Evolutionary conservation across 2,113 vertebrate species (phyloP), one percentile per base, ranked within the genome.

Genomic region (Copsychus sechellarum): DNA sequence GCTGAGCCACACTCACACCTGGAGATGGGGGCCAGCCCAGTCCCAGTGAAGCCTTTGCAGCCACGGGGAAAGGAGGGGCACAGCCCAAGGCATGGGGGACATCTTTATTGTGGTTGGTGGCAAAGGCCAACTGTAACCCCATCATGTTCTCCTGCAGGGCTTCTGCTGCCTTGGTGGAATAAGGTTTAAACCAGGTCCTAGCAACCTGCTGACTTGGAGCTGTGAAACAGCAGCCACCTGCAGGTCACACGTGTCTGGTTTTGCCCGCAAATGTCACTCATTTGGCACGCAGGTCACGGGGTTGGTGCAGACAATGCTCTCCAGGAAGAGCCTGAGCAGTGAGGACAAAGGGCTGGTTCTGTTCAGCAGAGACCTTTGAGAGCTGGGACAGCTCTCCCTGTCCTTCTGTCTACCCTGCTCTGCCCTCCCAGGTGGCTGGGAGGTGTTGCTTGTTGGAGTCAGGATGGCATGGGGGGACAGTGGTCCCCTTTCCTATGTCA

Each of bases 361-460:
- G 3, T 26, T 70, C 42, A 69, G 54, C 9, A 40, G 36, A 53
- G 48, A 3, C 4, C 33, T 2, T 7, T 5, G 36, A 64, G 47
- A 50, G 42, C 17, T 25, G 29, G 14, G 36, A 42, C 10, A 28
- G 40, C n/a, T 1, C 1, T 65, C 17, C 0, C 1, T 0, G 1
- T 73, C 78, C 77, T 38, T 33, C 19, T 69, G 53, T 14, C 24
- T 38, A 28, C 2, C 4, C 50, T 5, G 18, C 51, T 48, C 48
- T 72, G 60, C 69, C 60, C 14, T 4, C 10, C 50, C 21, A 48
- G 31, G 29, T 5, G 21, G 22, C 36, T n/a, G 66, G 31, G 50
- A 69, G 36, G 38, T 2, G 38, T 38, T 38, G 38, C 38, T 38
- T 38, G 38, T 38, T 38, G 1, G 10, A 33, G 14, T 11, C 0